Percentiles rank a stretch among this genome's conserved stretches.
phyloP scores from a whole-genome alignment of 2,113 vertebrate species.

The Alosa alosa region DNA sequence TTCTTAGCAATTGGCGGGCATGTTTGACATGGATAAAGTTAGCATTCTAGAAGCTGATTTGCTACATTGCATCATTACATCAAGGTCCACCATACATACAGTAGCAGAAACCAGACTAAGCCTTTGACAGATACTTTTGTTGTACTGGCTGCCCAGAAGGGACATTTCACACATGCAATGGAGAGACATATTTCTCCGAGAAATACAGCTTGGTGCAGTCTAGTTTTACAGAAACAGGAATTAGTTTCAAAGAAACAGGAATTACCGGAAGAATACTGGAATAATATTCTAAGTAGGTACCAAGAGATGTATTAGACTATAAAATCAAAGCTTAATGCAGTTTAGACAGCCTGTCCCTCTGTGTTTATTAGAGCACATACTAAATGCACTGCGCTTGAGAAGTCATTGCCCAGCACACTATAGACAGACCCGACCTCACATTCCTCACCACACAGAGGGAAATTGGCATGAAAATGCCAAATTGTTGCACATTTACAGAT shows the following conservation, averaged over 20 bases:
- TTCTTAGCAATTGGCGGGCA: not conserved
- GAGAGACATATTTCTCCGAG: not conserved
- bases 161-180: not conserved
- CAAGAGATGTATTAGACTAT: not conserved
- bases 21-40: not conserved
- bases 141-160: not conserved
- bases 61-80: not conserved
- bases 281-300: not conserved
- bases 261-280: not conserved
- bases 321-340: not conserved
- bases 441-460: conserved; percentile 25
- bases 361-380: not conserved
- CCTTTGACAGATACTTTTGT: not conserved
- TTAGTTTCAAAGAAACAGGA: not conserved
- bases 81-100: not conserved
- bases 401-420: conserved; percentile 25
- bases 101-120: not conserved
- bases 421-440: conserved; percentile 35
- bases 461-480: conserved; percentile 45
- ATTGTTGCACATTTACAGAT: conserved; percentile 12
- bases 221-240: not conserved
- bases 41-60: not conserved
- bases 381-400: not conserved
- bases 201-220: not conserved
- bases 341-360: not conserved